Percentiles rank a stretch among this genome's conserved stretches.
Conservation (phyloP, 2,888 invertebrate genomes). For the Penaeus monodon region DNA sequence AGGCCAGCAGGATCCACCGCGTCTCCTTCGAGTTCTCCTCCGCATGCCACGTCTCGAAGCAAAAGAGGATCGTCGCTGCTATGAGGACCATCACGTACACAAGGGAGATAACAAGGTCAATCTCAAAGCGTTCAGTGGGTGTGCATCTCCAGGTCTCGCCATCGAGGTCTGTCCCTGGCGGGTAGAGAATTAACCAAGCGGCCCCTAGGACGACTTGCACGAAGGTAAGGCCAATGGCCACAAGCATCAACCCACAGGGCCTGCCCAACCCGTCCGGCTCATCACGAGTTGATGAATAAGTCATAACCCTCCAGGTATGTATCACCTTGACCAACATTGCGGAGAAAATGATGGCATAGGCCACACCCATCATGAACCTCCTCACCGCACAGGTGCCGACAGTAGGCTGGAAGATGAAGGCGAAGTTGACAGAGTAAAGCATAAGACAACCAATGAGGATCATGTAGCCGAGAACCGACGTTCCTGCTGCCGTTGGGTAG, state of each 20-base stretch:
- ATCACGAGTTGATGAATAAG: slow-evolving; percentile 67
- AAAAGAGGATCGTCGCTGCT: slow-evolving; percentile 69
- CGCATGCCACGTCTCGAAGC: slow-evolving; percentile 69
- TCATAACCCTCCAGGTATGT: slow-evolving; percentile 69
- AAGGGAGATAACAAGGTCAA: slow-evolving; percentile 70
- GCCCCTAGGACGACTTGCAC: slow-evolving; percentile 70
- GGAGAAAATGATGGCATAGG: slow-evolving; percentile 70
- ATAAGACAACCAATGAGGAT: slow-evolving; percentile 70
- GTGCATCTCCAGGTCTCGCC: slow-evolving; percentile 67
- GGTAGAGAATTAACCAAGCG: slow-evolving; percentile 71
- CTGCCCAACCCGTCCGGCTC: slow-evolving; percentile 68
- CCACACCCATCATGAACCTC: slow-evolving; percentile 70
- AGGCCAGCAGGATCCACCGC: slow-evolving; percentile 70
- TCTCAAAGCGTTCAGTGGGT: slow-evolving; percentile 69
- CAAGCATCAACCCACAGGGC: slow-evolving; percentile 69
- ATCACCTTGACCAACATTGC: slow-evolving; percentile 71
- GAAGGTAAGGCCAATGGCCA: slow-evolving; percentile 68
- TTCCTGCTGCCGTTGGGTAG: slow-evolving; percentile 65
- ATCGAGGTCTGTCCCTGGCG: slow-evolving; percentile 68
- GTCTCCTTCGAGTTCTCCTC: slow-evolving; percentile 70
- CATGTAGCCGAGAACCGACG: slow-evolving; percentile 70
- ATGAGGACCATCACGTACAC: slow-evolving; percentile 71
- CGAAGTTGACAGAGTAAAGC: slow-evolving; percentile 70
- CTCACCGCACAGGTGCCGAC: slow-evolving; percentile 70
- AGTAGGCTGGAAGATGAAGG: slow-evolving; percentile 70